Conservation (phyloP, 2,888 invertebrate genomes). For the Pheosia gnoma region DNA sequence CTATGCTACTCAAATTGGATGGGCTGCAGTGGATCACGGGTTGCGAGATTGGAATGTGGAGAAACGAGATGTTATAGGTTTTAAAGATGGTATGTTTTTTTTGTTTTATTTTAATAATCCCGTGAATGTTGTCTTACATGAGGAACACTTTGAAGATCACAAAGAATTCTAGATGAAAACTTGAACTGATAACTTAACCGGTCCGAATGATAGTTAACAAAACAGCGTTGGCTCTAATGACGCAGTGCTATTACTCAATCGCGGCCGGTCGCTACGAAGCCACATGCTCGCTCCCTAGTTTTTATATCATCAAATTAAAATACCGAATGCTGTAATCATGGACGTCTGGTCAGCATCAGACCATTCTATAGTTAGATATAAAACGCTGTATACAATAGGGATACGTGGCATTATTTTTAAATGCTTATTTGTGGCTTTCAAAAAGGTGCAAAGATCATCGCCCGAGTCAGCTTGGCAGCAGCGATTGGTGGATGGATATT, state of each 20-base stretch:
- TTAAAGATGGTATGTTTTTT: not conserved
- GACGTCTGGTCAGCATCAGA: slow-evolving; percentile 55
- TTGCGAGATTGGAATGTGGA: slow-evolving; percentile 20
- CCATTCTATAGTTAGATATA: slow-evolving; percentile 40
- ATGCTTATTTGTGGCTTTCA: slow-evolving; percentile 40
- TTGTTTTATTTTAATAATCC: not conserved
- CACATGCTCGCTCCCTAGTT: slow-evolving; percentile 30
- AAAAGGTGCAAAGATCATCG: slow-evolving; percentile 40
- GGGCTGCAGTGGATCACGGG: slow-evolving; percentile 43
- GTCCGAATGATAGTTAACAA: slow-evolving; percentile 33
- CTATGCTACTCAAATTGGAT: slow-evolving; percentile 64
- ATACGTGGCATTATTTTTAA: slow-evolving; percentile 44
- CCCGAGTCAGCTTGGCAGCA: slow-evolving; percentile 31
- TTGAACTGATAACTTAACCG: slow-evolving; percentile 16
- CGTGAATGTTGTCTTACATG: not conserved
- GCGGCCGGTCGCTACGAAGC: slow-evolving; percentile 8
- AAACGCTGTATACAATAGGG: slow-evolving; percentile 46
- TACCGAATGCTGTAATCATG: slow-evolving; percentile 53
- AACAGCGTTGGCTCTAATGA: slow-evolving; percentile 31
- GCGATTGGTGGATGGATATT: slow-evolving; percentile 27
- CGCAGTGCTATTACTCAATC: slow-evolving; percentile 37
- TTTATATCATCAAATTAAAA: slow-evolving; percentile 63
- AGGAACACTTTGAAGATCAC: too few species aligned
- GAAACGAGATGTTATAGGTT: slow-evolving; percentile 18
- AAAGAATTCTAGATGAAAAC: not conserved